Conservation (phyloP, 2,113 vertebrate genomes). For the Gavia stellata region DNA sequence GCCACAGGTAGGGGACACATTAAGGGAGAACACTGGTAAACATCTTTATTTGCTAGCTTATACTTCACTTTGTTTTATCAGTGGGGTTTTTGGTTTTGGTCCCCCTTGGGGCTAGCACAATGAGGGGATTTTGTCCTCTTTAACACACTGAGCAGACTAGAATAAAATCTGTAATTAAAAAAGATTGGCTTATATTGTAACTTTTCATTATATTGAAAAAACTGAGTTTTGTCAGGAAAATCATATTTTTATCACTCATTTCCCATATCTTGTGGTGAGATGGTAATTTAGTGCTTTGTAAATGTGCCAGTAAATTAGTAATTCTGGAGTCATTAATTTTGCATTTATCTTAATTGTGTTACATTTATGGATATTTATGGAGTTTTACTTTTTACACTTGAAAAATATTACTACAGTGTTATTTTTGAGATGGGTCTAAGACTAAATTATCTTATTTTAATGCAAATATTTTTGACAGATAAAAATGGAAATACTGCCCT, state of each 20-base stretch:
- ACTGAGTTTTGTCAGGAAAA: background rate
- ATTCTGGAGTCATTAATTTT: slow-evolving; percentile 15
- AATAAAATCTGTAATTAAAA: background rate
- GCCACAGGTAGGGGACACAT: accelerated
- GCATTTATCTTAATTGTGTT: slow-evolving; percentile 19
- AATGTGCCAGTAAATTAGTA: slow-evolving; percentile 38
- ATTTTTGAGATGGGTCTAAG: background rate
- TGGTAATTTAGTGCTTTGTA: slow-evolving; percentile 1
- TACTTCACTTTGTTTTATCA: background rate
- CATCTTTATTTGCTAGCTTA: background rate
- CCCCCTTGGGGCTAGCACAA: background rate
- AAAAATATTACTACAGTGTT: background rate
- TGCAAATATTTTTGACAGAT: slow-evolving; percentile 29
- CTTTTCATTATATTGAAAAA: background rate
- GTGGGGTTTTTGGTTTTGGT: background rate
- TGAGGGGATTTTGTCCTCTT: background rate
- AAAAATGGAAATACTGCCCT: background rate
- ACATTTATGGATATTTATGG: background rate
- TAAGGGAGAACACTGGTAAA: background rate
- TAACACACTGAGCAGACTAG: background rate
- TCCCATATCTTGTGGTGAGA: background rate
- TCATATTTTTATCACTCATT: background rate
- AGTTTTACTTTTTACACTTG: background rate
- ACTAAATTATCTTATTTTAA: background rate
- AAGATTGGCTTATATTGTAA: background rate